Conservation (phyloP, 2,113 vertebrate species). For the Thymallus thymallus region DNA sequence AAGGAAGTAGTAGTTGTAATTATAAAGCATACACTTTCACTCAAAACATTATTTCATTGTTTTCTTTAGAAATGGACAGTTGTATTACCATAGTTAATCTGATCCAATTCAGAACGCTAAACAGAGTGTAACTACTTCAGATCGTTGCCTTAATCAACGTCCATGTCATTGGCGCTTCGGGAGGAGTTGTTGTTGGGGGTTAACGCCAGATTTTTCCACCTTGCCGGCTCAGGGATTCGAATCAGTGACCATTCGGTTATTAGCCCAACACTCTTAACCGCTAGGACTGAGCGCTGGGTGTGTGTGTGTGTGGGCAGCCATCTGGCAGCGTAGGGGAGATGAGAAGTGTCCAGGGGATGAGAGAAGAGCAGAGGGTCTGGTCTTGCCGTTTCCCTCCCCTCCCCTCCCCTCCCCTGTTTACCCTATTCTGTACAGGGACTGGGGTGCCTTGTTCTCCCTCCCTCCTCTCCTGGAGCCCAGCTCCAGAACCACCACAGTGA, state of each 20-base stretch:
- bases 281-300: constrained; percentile 17
- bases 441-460: constrained; percentile 33
- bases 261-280: no score
- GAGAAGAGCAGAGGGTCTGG: constrained; percentile 27
- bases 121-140: constrained; percentile 17
- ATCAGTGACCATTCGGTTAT: no score
- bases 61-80: constrained; percentile 8
- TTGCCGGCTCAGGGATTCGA: no score
- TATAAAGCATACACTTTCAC: neutral
- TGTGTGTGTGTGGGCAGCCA: constrained; percentile 36
- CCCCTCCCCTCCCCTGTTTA: constrained; percentile 60
- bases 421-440: constrained; percentile 45
- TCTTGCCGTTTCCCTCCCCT: constrained; percentile 47
- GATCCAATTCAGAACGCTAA: neutral
- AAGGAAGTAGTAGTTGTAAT: neutral
- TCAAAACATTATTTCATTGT: neutral
- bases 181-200: no score
- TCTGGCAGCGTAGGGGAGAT: constrained; percentile 52
- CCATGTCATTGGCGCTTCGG: no score
- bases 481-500: constrained; percentile 10
- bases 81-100: constrained; percentile 10
- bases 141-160: neutral
- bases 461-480: constrained; percentile 18
- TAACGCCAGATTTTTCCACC: no score
- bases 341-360: constrained; percentile 45